Conservation (phyloP, 2,113 vertebrate genomes). For the Dipodomys merriami region DNA sequence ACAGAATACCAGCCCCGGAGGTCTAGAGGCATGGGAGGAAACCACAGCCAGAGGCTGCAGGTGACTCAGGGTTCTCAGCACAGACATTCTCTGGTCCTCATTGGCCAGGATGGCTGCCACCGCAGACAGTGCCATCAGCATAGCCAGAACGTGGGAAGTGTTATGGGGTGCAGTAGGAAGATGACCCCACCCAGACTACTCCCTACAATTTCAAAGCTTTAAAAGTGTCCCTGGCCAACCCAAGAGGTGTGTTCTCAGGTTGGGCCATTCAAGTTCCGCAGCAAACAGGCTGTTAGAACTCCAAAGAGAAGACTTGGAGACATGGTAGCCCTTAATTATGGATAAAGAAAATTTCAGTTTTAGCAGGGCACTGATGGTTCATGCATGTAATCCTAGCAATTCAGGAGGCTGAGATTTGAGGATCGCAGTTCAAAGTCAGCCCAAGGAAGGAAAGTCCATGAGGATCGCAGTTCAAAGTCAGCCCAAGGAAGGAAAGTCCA, state of each 20-base stretch:
- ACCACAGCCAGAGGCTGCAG: slow-evolving; percentile 44
- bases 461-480: too few relatives aligned
- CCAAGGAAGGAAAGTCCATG: too few relatives aligned
- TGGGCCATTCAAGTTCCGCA: background rate
- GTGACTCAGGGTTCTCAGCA: slow-evolving; percentile 69
- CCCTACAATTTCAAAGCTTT: slow-evolving; percentile 60
- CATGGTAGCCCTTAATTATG: background rate
- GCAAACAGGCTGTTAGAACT: background rate
- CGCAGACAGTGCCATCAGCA: slow-evolving; percentile 51
- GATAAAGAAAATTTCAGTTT: slow-evolving; percentile 15
- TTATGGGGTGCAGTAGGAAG: slow-evolving; percentile 43
- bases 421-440: too few relatives aligned
- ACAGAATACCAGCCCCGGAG: slow-evolving; percentile 74
- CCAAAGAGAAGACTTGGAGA: background rate
- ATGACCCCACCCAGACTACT: slow-evolving; percentile 46
- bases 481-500: too few relatives aligned
- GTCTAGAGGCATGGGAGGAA: slow-evolving; percentile 62
- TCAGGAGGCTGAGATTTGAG: too few relatives aligned
- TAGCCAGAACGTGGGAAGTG: slow-evolving; percentile 14
- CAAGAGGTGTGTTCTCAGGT: background rate
- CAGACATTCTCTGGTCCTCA: background rate
- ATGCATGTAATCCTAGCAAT: background rate
- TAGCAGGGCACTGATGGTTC: background rate
- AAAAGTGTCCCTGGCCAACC: background rate
- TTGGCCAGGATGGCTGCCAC: background rate